Conservation (phyloP, 1,140 invertebrate genomes). For the Lasioglossum albipes region DNA sequence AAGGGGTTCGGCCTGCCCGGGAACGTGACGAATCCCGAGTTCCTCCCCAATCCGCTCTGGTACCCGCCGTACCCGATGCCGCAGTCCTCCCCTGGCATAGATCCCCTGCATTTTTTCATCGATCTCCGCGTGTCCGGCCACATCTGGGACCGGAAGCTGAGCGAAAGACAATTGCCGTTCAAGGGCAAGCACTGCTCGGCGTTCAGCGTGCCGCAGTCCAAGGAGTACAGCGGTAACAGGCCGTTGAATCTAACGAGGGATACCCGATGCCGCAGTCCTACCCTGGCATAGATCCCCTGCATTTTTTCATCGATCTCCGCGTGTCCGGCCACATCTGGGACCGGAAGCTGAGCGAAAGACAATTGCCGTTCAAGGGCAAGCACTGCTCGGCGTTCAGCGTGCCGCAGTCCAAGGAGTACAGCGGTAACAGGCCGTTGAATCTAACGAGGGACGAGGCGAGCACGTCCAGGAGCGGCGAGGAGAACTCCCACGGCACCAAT, state of each 20-base stretch:
- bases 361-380: slow-evolving; percentile 74
- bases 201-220: slow-evolving; percentile 79
- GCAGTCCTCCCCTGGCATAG: slow-evolving; percentile 85
- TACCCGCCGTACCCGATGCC: slow-evolving; percentile 86
- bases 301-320: slow-evolving; percentile 90
- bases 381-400: slow-evolving; percentile 79
- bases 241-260: slow-evolving; percentile 73
- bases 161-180: slow-evolving; percentile 68
- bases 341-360: slow-evolving; percentile 79
- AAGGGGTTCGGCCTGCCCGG: slow-evolving; percentile 69
- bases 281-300: slow-evolving; percentile 88
- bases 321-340: slow-evolving; percentile 91
- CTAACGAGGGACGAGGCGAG: slow-evolving; percentile 69
- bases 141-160: slow-evolving; percentile 86
- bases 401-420: slow-evolving; percentile 76
- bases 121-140: slow-evolving; percentile 89
- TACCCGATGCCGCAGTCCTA: slow-evolving; percentile 83
- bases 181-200: slow-evolving; percentile 78
- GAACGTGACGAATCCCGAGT: slow-evolving; percentile 67
- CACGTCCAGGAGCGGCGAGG: slow-evolving; percentile 56
- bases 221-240: slow-evolving; percentile 71
- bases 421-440: slow-evolving; percentile 72
- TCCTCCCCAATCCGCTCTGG: slow-evolving; percentile 85
- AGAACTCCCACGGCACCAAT: slow-evolving; percentile 74
- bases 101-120: slow-evolving; percentile 90